A percentile compares a stretch with the other conserved stretches of the same genome.
Evolutionary conservation across 2,888 invertebrate genomes (phyloP).

Genomic region (Eueremaeus valkanovi): DNA sequence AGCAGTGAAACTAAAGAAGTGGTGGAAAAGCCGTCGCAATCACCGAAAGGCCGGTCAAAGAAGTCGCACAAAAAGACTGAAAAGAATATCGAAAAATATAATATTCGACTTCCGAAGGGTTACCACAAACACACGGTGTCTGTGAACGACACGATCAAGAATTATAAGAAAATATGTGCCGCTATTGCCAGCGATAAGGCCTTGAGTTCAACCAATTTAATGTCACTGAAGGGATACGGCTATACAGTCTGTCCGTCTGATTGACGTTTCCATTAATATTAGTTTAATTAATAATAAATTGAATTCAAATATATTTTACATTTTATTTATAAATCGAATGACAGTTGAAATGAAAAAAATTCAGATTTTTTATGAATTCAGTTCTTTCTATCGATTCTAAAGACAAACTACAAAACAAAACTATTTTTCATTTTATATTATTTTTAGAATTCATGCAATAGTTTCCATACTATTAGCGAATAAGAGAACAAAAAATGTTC

Average conservation of each 20-base stretch:
- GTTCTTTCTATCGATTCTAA: no score
- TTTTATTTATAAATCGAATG: not conserved
- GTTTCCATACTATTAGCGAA: no score
- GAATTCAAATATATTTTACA: not conserved
- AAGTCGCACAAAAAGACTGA: not conserved
- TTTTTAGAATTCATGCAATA: no score
- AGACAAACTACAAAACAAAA: no score
- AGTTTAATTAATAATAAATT: not conserved
- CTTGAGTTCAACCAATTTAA: conserved; percentile 6
- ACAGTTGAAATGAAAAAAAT: not conserved
- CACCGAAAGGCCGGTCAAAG: not conserved
- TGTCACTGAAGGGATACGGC: conserved; percentile 6
- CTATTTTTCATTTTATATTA: no score
- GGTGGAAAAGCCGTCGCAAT: not conserved
- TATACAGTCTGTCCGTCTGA: not conserved
- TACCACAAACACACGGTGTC: not conserved
- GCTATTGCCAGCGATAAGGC: not conserved
- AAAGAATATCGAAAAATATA: not conserved
- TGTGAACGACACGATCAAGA: conserved; percentile 8
- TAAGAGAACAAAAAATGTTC: no score
- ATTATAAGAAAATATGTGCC: conserved; percentile 4
- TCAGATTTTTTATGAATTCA: no score
- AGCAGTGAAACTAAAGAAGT: not conserved
- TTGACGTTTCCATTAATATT: not conserved
- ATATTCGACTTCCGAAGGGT: not conserved